phyloP scores from a whole-genome alignment of 1,140 invertebrate species.

The Drosophila asahinai region DNA sequence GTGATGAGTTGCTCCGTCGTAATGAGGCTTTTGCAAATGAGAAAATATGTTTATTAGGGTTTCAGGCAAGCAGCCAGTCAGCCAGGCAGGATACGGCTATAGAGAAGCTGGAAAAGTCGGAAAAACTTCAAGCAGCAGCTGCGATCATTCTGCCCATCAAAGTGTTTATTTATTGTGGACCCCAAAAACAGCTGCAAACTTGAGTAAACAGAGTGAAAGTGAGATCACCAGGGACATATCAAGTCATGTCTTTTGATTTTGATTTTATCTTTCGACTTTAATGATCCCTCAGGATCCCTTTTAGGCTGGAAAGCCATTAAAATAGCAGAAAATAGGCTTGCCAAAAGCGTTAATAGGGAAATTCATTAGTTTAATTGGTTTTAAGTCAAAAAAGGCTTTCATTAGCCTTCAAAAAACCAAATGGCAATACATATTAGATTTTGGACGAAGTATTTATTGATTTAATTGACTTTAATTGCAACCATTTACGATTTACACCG shows the following conservation, averaged over 20 bases:
- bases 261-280: slow-evolving; percentile 6
- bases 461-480: not conserved
- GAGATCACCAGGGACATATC: slow-evolving; percentile 31
- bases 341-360: not conserved
- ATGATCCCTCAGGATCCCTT: not conserved
- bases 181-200: slow-evolving; percentile 34
- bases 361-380: not conserved
- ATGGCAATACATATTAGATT: not conserved
- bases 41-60: slow-evolving; percentile 80
- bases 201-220: slow-evolving; percentile 27
- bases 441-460: not conserved
- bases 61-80: slow-evolving; percentile 1
- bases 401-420: too few relatives aligned
- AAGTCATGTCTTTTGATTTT: too few relatives aligned
- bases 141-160: slow-evolving; percentile 37
- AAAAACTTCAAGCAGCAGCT: slow-evolving; percentile 44
- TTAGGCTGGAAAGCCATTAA: slow-evolving; percentile 1
- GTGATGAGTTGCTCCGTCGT: slow-evolving; percentile 21
- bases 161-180: slow-evolving; percentile 34
- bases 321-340: not conserved
- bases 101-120: not conserved
- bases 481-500: too few relatives aligned
- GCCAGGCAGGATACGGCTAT: slow-evolving; percentile 40
- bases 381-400: not conserved
- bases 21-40: slow-evolving; percentile 68